phyloP scores from a whole-genome alignment of 2,113 vertebrate species.

The Burhinus oedicnemus region DNA sequence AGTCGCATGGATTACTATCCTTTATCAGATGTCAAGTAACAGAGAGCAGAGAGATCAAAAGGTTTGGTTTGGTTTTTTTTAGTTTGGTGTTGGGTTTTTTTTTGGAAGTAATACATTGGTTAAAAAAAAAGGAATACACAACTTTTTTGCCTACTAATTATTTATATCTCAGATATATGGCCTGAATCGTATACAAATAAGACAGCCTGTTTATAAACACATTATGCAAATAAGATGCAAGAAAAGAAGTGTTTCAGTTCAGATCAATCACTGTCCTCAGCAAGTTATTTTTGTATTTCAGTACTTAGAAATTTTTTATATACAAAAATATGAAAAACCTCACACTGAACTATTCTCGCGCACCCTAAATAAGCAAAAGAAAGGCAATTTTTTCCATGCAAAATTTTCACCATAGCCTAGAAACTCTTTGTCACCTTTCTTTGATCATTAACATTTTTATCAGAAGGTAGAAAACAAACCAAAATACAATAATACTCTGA shows the following conservation, averaged over 20 bases:
- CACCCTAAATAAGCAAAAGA: not conserved
- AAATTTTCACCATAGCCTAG: not conserved
- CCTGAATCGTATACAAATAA: constrained; percentile 25
- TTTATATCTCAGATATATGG: not conserved
- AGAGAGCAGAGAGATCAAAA: not conserved
- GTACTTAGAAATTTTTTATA: not conserved
- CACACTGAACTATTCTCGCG: rapidly evolving
- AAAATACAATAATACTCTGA: rapidly evolving
- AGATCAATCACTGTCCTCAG: constrained; percentile 43
- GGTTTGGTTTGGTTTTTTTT: not conserved
- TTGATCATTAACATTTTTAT: not conserved
- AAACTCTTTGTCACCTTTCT: not conserved
- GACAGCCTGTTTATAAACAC: constrained; percentile 41
- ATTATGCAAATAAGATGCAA: constrained; percentile 32
- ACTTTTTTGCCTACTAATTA: not conserved
- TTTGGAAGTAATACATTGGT: not conserved
- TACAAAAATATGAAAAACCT: not conserved
- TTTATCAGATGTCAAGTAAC: not conserved
- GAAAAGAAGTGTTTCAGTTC: constrained; percentile 46
- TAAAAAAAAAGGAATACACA: not conserved
- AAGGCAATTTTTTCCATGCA: not conserved
- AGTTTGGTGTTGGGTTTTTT: not conserved
- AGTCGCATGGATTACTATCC: not conserved
- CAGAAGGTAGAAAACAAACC: rapidly evolving
- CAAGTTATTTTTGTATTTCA: constrained; percentile 29